Base-by-base conservation (phyloP, 2,113 vertebrate species). In the Strix uralensis region DNA sequence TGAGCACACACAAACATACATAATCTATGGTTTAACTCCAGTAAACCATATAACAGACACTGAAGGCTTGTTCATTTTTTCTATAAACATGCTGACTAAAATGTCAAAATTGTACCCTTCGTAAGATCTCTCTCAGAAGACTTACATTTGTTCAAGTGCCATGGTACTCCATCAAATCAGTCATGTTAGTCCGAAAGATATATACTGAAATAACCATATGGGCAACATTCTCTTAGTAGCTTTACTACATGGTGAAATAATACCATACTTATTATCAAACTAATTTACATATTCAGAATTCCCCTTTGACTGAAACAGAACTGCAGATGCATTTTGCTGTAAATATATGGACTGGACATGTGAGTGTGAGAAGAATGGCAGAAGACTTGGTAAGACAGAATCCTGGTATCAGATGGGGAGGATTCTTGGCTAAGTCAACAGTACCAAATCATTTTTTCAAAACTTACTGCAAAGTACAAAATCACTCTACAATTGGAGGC, bases 21-120 rank as follows among this genome's bases (percentile, higher is more conserved):
- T 9, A 55, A 90, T 67, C 61, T 69, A 80, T 90, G 94, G 90
- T 94, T 93, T 96, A 95, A 82, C 82, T 75, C 44, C 49, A 86
- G 74, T 88, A 91, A 95, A 93, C 88, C 88, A 94, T 81, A 21
- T 49, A 94, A 87, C 65, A 91, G 57, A 92, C 46, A 75, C 26
- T n/a, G 78, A 75, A 84, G 40, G 25, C 17, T 95, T 79, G 34
- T n/a, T 81, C 57, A 69, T 38, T 27, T 86, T 58, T 81, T 91
- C 83, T 67, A 61, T 15, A 87, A 78, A 61, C 15, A 69, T 6
- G 20, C 36, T 75, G 74, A 73, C 46, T 73, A 8, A 77, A 73
- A 16, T 2, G 5, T 26, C 23, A 89, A 79, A 92, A 81, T 14
- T 9, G 17, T 49, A 44, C 10, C 57, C 67, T 92, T 62, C 14